These are phyloP conservation scores for Trematomus loennbergii DNA, from an alignment of 2,113 vertebrate genomes.

Conservation along the genomic window DNA sequence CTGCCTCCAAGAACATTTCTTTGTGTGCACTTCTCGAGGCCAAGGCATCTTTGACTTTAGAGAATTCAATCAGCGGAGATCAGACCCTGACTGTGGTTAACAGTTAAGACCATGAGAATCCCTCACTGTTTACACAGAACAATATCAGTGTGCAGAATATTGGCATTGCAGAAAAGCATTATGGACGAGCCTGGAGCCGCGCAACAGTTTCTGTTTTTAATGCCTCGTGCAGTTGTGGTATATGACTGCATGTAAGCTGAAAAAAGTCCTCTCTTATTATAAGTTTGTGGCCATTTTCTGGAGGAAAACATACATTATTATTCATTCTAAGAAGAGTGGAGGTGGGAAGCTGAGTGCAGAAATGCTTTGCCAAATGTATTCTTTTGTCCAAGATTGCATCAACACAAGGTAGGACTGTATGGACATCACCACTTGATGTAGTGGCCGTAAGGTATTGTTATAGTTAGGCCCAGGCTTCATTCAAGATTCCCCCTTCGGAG, in stretches of 20 bases:
- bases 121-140: constrained; percentile 34
- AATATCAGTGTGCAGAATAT: constrained; percentile 12
- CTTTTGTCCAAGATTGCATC: constrained; percentile 16
- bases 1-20: constrained; percentile 40
- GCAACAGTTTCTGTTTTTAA: constrained; percentile 10
- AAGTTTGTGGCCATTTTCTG: constrained; percentile 26
- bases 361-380: neutral
- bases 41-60: constrained; percentile 27
- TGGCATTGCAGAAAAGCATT: constrained; percentile 40
- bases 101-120: constrained; percentile 36
- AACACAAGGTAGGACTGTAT: constrained; percentile 28
- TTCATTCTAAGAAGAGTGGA: constrained; percentile 17
- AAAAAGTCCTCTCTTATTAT: constrained; percentile 31
- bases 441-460: constrained; percentile 73
- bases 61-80: constrained; percentile 45
- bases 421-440: constrained; percentile 58
- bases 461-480: constrained; percentile 41
- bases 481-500: constrained; percentile 58
- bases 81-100: constrained; percentile 27
- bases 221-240: neutral
- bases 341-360: constrained; percentile 10
- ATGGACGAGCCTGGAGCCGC: constrained; percentile 4
- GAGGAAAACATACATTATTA: constrained; percentile 36
- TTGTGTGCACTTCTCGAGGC: constrained; percentile 34
- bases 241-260: constrained; percentile 10